These are phyloP conservation scores for Xerus rutilus DNA, from an alignment of 2,797 vertebrate genomes.

Conservation along the genomic window DNA sequence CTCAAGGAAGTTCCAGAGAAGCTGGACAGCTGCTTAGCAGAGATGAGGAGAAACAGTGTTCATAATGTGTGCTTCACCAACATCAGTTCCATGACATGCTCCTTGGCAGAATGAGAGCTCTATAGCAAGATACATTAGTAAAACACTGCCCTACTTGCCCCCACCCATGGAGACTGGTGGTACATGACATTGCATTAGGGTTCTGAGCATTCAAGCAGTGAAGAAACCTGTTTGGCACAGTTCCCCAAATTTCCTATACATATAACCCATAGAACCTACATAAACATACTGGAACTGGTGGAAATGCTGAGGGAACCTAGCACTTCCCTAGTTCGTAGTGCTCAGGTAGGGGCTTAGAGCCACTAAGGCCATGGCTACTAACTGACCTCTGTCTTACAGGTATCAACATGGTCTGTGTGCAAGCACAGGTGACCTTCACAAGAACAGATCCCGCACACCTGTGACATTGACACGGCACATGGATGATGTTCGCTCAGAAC, in stretches of 20 bases:
- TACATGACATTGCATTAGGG: accelerated
- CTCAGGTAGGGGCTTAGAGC: not conserved
- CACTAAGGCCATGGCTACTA: not conserved
- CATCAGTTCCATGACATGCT: not conserved
- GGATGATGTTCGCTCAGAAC: slow-evolving; percentile 91
- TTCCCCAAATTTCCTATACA: not conserved
- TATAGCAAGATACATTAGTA: accelerated
- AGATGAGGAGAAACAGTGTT: accelerated
- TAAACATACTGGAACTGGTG: accelerated
- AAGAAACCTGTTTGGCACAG: too few species aligned
- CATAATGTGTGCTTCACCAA: not conserved
- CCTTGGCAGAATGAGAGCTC: not conserved
- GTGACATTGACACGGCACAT: slow-evolving; percentile 82
- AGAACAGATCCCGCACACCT: slow-evolving; percentile 88
- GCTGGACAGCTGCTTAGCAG: not conserved
- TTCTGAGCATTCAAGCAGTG: not conserved
- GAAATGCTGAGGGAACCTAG: too few species aligned
- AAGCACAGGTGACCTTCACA: slow-evolving; percentile 87
- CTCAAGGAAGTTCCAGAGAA: not conserved
- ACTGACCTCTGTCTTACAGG: slow-evolving; percentile 83
- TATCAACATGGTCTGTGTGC: slow-evolving; percentile 83
- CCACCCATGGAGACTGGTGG: accelerated
- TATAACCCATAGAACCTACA: accelerated
- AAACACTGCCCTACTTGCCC: not conserved
- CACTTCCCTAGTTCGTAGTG: accelerated